A percentile compares a stretch with the other conserved stretches of the same genome.
Evolutionary conservation across 2,797 vertebrate genomes (phyloP).

Genomic region (Melanotaenia trifasciata): DNA sequence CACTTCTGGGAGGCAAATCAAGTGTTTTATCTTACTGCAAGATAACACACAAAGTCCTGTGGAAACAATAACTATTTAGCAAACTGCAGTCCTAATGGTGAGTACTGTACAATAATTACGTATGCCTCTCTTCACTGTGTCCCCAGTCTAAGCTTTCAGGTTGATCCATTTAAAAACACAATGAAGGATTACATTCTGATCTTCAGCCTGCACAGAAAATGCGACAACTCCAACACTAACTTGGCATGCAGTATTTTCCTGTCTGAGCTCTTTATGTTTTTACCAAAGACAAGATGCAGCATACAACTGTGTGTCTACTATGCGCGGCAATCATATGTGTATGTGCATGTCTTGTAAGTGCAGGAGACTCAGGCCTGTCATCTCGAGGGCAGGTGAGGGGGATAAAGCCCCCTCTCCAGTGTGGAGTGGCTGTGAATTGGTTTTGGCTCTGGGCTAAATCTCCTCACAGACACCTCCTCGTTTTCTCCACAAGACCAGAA

Average conservation of each 20-base stretch:
- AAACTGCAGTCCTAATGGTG: conserved; percentile 32
- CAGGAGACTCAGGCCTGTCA: conserved; percentile 57
- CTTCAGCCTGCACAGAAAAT: conserved; percentile 51
- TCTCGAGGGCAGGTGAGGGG: conserved; percentile 67
- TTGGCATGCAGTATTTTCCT: conserved; percentile 48
- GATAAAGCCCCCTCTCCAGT: conserved; percentile 74
- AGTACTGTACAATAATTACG: conserved; percentile 25
- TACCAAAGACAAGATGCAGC: conserved; percentile 35
- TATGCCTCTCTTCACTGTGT: conserved; percentile 30
- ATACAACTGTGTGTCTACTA: conserved; percentile 8
- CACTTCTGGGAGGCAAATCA: conserved; percentile 52
- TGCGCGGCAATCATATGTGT: neutral
- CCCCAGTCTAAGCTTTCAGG: conserved; percentile 63
- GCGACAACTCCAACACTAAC: conserved; percentile 58
- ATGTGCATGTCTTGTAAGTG: conserved; percentile 20
- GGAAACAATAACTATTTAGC: conserved; percentile 35
- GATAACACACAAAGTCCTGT: conserved; percentile 21
- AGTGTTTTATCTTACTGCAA: conserved; percentile 25
- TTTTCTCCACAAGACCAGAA: conserved; percentile 63
- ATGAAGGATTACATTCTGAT: conserved; percentile 77
- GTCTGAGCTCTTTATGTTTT: conserved; percentile 46
- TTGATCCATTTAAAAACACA: conserved; percentile 78
- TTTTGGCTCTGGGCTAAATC: conserved; percentile 78
- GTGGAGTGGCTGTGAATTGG: conserved; percentile 78
- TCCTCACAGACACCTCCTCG: conserved; percentile 73